Evolutionary conservation across 2,797 vertebrate species (phyloP).

Genomic region (Ptychobarbus kaznakovi): DNA sequence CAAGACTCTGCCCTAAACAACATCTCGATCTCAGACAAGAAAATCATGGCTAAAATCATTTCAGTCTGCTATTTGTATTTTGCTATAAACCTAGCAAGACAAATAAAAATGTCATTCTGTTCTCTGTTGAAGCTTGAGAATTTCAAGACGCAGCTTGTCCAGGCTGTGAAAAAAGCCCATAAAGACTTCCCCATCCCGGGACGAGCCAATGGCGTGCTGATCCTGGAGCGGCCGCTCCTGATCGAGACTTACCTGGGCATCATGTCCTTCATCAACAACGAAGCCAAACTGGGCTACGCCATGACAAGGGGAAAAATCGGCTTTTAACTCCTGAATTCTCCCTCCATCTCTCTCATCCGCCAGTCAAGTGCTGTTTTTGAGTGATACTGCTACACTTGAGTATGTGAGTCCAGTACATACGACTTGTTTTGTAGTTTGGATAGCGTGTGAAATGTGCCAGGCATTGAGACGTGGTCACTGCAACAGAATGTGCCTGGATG

Average conservation of each 20-base stretch:
- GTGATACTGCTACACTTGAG: conserved; percentile 24
- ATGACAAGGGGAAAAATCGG: conserved; percentile 96
- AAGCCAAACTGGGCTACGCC: conserved; percentile 95
- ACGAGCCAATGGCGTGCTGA: conserved; percentile 81
- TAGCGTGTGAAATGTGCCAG: conserved; percentile 8
- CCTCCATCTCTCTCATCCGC: neutral
- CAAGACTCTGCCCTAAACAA: neutral
- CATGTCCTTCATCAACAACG: conserved; percentile 98
- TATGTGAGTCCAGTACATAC: conserved; percentile 34
- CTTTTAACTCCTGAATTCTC: conserved; percentile 77
- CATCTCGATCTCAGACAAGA: neutral
- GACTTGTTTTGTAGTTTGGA: conserved; percentile 48
- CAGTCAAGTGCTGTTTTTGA: neutral
- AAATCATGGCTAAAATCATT: neutral
- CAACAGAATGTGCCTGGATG: conserved; percentile 28
- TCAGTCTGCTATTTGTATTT: neutral
- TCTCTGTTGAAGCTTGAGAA: conserved; percentile 82
- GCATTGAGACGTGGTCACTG: conserved; percentile 15
- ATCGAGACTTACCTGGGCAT: conserved; percentile 97
- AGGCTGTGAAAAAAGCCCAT: conserved; percentile 93
- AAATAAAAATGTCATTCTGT: neutral
- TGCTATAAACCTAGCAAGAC: neutral
- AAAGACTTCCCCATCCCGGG: conserved; percentile 85
- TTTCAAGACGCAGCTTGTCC: conserved; percentile 90
- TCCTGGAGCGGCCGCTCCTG: conserved; percentile 90